Percentiles rank a stretch among this genome's conserved stretches.
Evolutionary conservation across 1,140 invertebrate genomes (phyloP).

Genomic region (Rhagoletis zephyria): DNA sequence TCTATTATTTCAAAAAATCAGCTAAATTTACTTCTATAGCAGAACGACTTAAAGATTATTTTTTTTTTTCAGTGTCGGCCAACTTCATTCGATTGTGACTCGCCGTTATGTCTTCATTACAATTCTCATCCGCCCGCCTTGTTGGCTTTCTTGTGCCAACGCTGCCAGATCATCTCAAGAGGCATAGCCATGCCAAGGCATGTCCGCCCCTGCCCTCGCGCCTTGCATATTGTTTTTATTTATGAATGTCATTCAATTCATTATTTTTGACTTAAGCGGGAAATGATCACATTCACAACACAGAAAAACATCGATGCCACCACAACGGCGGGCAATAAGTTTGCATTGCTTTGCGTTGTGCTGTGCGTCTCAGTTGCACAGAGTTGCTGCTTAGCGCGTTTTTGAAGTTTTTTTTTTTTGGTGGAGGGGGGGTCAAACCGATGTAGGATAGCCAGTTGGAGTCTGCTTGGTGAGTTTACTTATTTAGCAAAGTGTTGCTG

Average conservation of each 20-base stretch:
- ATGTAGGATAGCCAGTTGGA: too few relatives aligned
- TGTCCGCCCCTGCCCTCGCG: background rate
- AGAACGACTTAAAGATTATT: background rate
- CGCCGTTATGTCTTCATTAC: slow-evolving; percentile 56
- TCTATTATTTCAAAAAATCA: too few relatives aligned
- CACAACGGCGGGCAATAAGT: slow-evolving; percentile 9
- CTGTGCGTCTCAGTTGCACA: slow-evolving; percentile 6
- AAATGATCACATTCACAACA: slow-evolving; percentile 53
- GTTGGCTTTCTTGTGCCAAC: background rate
- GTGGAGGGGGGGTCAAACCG: background rate
- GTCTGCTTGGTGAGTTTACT: background rate
- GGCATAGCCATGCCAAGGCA: background rate
- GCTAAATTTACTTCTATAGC: too few relatives aligned
- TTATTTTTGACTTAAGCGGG: slow-evolving; percentile 55
- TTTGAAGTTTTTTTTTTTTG: too few relatives aligned
- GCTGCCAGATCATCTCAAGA: background rate
- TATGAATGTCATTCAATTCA: slow-evolving; percentile 59
- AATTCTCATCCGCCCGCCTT: slow-evolving; percentile 1
- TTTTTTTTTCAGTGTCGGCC: background rate
- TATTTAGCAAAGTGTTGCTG: background rate
- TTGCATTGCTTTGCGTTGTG: background rate
- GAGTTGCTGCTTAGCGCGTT: background rate
- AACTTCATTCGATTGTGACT: background rate
- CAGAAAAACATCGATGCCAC: background rate
- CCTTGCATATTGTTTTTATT: slow-evolving; percentile 54